Base-by-base conservation (phyloP, 1,140 invertebrate species). In the Drosophila sp. region DNA sequence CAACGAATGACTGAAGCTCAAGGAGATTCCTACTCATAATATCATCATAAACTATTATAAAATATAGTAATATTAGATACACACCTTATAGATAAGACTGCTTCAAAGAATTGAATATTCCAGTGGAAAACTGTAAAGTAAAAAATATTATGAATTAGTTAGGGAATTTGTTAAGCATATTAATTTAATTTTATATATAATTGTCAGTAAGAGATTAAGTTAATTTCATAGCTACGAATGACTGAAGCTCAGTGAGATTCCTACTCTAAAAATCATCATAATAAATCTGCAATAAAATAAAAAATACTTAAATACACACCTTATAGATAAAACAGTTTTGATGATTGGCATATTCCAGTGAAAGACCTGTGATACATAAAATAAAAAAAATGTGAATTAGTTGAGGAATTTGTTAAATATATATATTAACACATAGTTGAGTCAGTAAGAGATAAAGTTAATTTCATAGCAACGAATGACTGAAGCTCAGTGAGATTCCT, bases 401-500 rank as follows among this genome's bases (percentile, higher is more conserved):
- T 69, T n/a, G 0, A 18, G 27, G 4, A 21, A 32, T 34, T 27
- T 4, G 5, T 2, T 1, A 7, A 6, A 5, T 14, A 0, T 27
- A 4, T 3, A 1, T 38, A 6, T 4, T 9, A n/a, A n/a, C 11
- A 13, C 29, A 0, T 38, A 8, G 0, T 40, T 9, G 18, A 0
- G 34, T 81, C 83, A 84, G 79, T 62, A 1, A 18, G 59, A 66
- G 58, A 41, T 61, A 71, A 43, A 69, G 13, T 67, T 78, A 43
- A 51, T 93, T 92, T 93, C 92, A 81, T 64, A 50, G 61, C 86
- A 76, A 89, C 81, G 76, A 8, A 81, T 87, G 82, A 87, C 82
- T 87, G 82, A 86, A 69, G 83, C 78, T 94, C 94, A 94, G 93
- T 93, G 93, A 94, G 94, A 94, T 94, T 94, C 94, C 93, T 93